Percentiles rank a stretch among this genome's conserved stretches.
Conservation (phyloP, 2,113 vertebrate genomes). For the Myotis yumanensis region DNA sequence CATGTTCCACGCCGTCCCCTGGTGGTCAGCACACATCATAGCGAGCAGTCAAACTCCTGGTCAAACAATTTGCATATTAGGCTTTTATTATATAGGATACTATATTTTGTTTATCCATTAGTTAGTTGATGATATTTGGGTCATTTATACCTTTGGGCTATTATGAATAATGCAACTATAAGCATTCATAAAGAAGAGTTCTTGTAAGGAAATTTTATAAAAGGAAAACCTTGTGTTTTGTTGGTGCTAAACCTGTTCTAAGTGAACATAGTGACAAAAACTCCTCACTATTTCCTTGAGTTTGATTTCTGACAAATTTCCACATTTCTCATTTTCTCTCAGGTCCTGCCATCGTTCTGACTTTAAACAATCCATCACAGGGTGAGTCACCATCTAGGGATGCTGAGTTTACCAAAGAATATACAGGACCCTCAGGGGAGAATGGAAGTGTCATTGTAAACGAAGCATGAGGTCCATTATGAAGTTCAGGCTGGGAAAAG, state of each 20-base stretch:
- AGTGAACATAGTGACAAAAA: conserved; percentile 8
- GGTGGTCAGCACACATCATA: too few relatives aligned
- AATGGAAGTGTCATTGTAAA: conserved; percentile 42
- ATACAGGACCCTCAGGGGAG: neutral
- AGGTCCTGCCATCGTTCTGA: neutral
- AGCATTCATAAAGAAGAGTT: neutral
- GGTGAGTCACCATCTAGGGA: neutral
- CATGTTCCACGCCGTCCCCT: accelerated
- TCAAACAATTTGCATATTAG: too few relatives aligned
- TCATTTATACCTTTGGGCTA: neutral
- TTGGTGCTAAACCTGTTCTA: neutral
- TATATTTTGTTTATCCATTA: conserved; percentile 15
- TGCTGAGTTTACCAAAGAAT: neutral
- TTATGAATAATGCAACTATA: neutral
- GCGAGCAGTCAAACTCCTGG: too few relatives aligned
- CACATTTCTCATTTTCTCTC: conserved; percentile 18
- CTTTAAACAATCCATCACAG: conserved; percentile 44
- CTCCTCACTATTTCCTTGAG: neutral
- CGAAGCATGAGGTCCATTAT: neutral
- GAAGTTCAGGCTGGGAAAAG: conserved; percentile 34
- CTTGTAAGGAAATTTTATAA: conserved; percentile 17
- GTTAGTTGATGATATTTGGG: neutral
- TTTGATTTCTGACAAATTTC: conserved; percentile 42
- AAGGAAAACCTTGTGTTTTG: neutral
- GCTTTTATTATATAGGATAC: neutral